Evolutionary conservation across 2,113 vertebrate genomes (phyloP), one percentile per base, ranked within the genome.

Genomic region (Ardeotis arabs): DNA sequence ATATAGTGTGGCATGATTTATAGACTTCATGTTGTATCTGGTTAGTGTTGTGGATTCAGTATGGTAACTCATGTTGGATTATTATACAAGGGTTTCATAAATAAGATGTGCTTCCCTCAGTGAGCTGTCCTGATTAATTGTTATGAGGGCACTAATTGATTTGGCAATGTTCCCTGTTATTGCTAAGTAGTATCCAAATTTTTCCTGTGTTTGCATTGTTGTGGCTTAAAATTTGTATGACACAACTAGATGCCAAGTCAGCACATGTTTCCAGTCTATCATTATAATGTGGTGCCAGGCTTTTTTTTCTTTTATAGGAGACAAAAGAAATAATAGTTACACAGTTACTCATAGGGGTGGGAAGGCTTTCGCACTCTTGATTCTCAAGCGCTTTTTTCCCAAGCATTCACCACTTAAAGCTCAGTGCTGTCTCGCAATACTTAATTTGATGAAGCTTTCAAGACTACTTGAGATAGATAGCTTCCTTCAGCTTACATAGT

Each of bases 131-230:
- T 74, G 74, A 64, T 80, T 87, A 85, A 70, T 96, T 85, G 88
- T 64, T 76, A 56, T 59, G 67, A 85, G 47, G 33, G 13, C 60
- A 84, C 37, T 97, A 96, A 95, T 83, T 97, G 74, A 82, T 95
- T 96, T 97, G 92, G 95, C 91, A 89, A 76, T 89, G 78, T 66
- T 95, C 83, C 59, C 74, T 95, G 28, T 84, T 76, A 85, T 45
- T 95, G 89, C 93, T 92, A 83, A 93, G 37, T 37, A 62, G 37
- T 90, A 92, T 89, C 89, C 90, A 92, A 74, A 55, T 94, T 90
- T 96, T 73, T 70, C 70, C 20, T 94, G 45, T 93, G 77, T 96
- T 97, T 92, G 90, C 87, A 94, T 62, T 83, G 81, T 87, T 78
- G 86, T 94, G 88, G 88, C 75, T 97, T 87, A 69, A 87, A 90